Base-by-base conservation (phyloP, 2,113 vertebrate species). In the Hippocampus mohnikei region DNA sequence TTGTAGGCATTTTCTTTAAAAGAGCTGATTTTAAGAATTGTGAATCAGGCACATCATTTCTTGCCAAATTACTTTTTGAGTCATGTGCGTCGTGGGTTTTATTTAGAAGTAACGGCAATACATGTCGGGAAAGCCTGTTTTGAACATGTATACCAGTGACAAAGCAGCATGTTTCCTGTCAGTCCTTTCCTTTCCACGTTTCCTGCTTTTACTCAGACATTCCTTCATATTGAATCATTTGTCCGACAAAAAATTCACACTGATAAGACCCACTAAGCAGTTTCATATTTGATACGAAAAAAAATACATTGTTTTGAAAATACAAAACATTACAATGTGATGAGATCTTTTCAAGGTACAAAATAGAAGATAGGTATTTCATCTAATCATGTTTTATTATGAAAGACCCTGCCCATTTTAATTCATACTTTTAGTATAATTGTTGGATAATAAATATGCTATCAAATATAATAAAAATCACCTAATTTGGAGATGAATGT, bases 141-240 rank as follows among this genome's bases (percentile, higher is more conserved):
- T 60, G 23, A 37, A 55, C 18, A 3, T 25, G 64, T 64, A 20
- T 69, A 81, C 61, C 73, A 79, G 77, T 80, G 81, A 74, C 72
- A 23, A 73, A 33, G 75, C 80, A 53, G 69, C 67, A 5, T 0
- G 70, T 80, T 91, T 91, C 90, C 90, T 89, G 87, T 70, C 76
- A 66, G 71, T 63, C 82, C 52, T 85, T 89, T 89, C 90, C 87
- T 85, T 77, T 77, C 62, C 40, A 75, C 79, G 79, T 88, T 89
- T 90, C 89, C 89, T 88, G 88, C 62, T 72, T 77, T 75, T 73
- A 64, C 78, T 68, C 56, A 25, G 44, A 20, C 84, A 88, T 87
- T 89, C 87, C 77, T 86, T 74, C 84, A 85, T 73, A 71, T 77
- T 84, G 85, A 87, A 71, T 88, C 84, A 82, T 52, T 62, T 37